Evolutionary conservation across 2,113 vertebrate species (phyloP), one percentile per base, ranked within the genome.

Genomic region (Dicrurus megarhynchus): DNA sequence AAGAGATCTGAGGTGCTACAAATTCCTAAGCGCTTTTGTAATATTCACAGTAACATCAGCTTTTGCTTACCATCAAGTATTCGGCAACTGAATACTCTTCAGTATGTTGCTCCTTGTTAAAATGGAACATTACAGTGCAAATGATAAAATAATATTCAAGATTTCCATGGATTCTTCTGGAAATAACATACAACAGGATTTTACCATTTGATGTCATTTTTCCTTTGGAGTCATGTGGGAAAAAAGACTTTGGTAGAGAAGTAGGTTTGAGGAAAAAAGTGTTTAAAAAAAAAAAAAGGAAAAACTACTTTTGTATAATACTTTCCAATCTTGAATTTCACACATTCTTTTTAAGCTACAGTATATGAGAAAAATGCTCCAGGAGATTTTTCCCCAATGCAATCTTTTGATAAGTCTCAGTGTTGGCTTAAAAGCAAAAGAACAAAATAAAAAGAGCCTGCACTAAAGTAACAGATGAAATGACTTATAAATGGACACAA

Each of bases 181-280:
- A 96, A 97, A 97, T 82, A 96, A 85, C 85, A 93, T 90, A 78
- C 30, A 92, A 68, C 55, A 85, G 41, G 55, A 73, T 89, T 97
- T 95, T 94, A 93, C 70, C 80, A 89, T 96, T 96, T 94, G 63
- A 97, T 95, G 91, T 91, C n/a, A 92, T 96, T 95, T 93, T 97
- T 96, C 79, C 96, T 95, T 94, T 84, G 44, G 79, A 94, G 67
- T 39, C 67, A 91, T 82, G 75, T 65, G 67, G 89, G 84, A 67
- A 86, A 84, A 96, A 75, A 69, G 35, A 55, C 60, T 75, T 69
- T 49, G 53, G 75, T 94, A 70, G 30, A 84, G 55, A 83, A 50
- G 39, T 11, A 96, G 55, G 56, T 76, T 81, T 86, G 81, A 83
- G 86, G 80, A 63, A 93, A 95, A 95, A 94, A 65, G 24, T 83